These are phyloP conservation scores for Euphydryas editha DNA, from an alignment of 2,888 invertebrate species.

Conservation along the genomic window DNA sequence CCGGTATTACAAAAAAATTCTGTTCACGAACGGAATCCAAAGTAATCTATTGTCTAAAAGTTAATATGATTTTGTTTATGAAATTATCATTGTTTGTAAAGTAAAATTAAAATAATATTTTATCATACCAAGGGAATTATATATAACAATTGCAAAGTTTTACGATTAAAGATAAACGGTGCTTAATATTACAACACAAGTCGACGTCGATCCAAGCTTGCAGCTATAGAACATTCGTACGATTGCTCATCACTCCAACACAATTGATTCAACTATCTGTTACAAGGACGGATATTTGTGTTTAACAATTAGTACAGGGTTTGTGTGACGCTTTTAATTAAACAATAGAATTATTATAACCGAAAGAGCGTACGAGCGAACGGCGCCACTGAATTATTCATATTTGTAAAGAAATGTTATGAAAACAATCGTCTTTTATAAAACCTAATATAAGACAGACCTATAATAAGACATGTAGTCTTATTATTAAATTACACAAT, in stretches of 20 bases:
- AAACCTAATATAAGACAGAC: too few species aligned
- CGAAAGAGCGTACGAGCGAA: constrained; percentile 5
- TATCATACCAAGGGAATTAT: neutral
- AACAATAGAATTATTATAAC: constrained; percentile 18
- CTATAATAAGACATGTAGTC: too few species aligned
- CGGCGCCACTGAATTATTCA: neutral
- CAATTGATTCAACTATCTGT: constrained; percentile 40
- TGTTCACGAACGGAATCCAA: too few species aligned
- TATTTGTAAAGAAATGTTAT: neutral
- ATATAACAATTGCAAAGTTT: neutral
- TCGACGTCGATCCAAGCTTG: constrained; percentile 12
- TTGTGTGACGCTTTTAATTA: constrained; percentile 24
- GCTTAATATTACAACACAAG: constrained; percentile 6
- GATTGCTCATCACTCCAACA: constrained; percentile 27
- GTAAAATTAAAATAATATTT: too few species aligned
- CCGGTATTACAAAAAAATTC: too few species aligned
- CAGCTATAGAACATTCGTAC: constrained; percentile 5
- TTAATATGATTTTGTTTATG: too few species aligned
- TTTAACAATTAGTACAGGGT: constrained; percentile 31
- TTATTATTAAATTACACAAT: too few species aligned
- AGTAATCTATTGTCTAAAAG: too few species aligned
- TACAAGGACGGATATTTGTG: constrained; percentile 42
- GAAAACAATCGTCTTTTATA: neutral
- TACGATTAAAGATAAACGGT: constrained; percentile 17
- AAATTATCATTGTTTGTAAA: too few species aligned